Base-by-base conservation (phyloP, 2,113 vertebrate species). In the Sceloporus tristichus region DNA sequence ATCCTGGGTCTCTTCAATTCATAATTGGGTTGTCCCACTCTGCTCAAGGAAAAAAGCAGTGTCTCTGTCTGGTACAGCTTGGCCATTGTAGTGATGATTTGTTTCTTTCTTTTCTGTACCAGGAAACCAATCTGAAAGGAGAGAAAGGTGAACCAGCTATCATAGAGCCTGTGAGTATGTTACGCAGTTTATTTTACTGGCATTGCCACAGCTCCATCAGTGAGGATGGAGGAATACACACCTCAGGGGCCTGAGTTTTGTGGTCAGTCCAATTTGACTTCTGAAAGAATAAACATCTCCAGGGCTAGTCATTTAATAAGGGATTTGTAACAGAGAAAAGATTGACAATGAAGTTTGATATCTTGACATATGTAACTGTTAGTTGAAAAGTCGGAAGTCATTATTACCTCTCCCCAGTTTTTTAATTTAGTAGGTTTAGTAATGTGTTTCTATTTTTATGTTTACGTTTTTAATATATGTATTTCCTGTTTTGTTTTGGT, bases 131-230 rank as follows among this genome's bases (percentile, higher is more conserved):
- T 21, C 79, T 66, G 90, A 98, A 98, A 88, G 98, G 98, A 82
- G 93, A 98, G 94, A 98, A 98, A 84, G 98, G 98, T 91, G 97
- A 98, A 77, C 94, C 92, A 8, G 97, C 96, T 4, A 89, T 97
- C 65, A 34, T 96, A 11, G 97, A 98, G 92, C 96, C 97, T 82
- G 98, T 98, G 90, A 97, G 97, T 93, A 89, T 38, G 21, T 19
- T 21, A 29, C 5, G 1, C 29, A 9, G 42, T 40, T 23, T 70
- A 5, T 53, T 11, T 42, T 83, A 11, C 48, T 83, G 21, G 25
- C 42, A 54, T 66, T 68, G n/a, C 29, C 9, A 34, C 38, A 18
- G 13, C 62, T 54, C 21, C 48, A 23, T 78, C 74, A 78, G 48
- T 21, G 42, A 40, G 74, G 9, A 9, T 77, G 25, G 66, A 71